phyloP scores from a whole-genome alignment of 2,113 vertebrate genomes.

The Saccopteryx leptura region DNA sequence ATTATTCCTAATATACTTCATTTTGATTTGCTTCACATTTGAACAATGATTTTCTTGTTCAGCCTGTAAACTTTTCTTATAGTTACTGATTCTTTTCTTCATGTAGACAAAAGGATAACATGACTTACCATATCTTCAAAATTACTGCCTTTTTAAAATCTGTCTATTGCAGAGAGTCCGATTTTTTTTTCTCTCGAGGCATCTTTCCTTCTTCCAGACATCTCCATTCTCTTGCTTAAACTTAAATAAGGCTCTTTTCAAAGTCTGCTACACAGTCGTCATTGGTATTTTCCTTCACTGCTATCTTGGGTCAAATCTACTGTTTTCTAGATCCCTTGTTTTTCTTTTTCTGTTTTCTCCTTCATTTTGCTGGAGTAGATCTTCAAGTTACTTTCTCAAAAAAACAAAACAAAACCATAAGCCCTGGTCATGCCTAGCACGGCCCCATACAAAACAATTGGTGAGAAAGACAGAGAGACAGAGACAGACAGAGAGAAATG shows the following conservation, averaged over 20 bases:
- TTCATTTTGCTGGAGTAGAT: background rate
- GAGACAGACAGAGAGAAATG: background rate
- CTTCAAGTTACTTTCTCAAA: slow-evolving; percentile 6
- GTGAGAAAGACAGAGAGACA: too few species aligned
- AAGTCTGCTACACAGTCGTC: too few species aligned
- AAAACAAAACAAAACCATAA: too few species aligned
- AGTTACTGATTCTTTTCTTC: background rate
- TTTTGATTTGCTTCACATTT: background rate
- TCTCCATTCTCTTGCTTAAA: background rate
- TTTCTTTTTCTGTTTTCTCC: background rate
- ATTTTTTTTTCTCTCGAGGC: background rate
- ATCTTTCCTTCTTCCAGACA: background rate
- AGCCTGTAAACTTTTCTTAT: background rate
- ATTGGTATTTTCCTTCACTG: background rate
- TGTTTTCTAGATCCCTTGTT: background rate
- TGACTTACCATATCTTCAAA: background rate
- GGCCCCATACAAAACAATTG: background rate
- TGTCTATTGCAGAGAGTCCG: background rate
- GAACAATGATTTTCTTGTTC: background rate
- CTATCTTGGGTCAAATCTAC: background rate
- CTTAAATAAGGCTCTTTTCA: background rate
- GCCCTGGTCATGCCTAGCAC: background rate
- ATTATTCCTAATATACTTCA: background rate
- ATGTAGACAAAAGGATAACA: background rate
- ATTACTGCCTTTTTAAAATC: background rate